A percentile compares a stretch with the other conserved stretches of the same genome.
phyloP scores from a whole-genome alignment of 2,888 invertebrate genomes.

The Watsonalla binaria region DNA sequence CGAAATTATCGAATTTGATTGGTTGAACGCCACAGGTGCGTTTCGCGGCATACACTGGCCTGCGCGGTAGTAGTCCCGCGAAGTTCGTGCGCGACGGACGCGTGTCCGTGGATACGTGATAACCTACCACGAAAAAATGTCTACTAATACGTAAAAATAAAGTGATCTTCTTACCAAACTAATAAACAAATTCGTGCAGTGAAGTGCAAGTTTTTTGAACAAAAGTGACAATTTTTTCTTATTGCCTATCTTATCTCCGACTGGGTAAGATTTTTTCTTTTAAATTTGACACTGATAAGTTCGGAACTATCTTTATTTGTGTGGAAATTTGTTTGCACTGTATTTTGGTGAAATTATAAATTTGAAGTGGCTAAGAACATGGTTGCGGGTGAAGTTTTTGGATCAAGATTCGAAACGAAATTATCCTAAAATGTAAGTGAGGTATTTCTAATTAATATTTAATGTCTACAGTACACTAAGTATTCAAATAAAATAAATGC shows the following conservation, averaged over 20 bases:
- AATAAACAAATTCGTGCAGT: not conserved
- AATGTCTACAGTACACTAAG: not conserved
- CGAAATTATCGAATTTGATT: conserved; percentile 1
- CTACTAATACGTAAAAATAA: conserved; percentile 3
- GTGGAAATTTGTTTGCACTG: conserved; percentile 8
- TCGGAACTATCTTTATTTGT: conserved; percentile 6
- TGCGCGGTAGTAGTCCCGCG: conserved; percentile 28
- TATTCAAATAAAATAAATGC: not conserved
- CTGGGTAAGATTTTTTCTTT: conserved; percentile 9
- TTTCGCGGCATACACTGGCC: conserved; percentile 10
- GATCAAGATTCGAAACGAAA: not conserved
- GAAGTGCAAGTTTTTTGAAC: conserved; percentile 1
- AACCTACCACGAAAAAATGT: not conserved
- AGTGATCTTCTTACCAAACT: not conserved
- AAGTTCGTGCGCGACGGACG: conserved; percentile 23
- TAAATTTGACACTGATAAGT: conserved; percentile 22
- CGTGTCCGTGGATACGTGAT: conserved; percentile 3
- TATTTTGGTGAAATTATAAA: not conserved
- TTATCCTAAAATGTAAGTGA: not conserved
- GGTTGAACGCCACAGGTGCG: conserved; percentile 34
- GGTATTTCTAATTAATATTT: not conserved
- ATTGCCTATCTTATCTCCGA: conserved; percentile 15
- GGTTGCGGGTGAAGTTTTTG: not conserved
- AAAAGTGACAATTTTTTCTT: not conserved
- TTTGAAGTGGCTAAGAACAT: not conserved